phyloP scores from a whole-genome alignment of 2,797 vertebrate species.

The Sebastes hopkinsi region DNA sequence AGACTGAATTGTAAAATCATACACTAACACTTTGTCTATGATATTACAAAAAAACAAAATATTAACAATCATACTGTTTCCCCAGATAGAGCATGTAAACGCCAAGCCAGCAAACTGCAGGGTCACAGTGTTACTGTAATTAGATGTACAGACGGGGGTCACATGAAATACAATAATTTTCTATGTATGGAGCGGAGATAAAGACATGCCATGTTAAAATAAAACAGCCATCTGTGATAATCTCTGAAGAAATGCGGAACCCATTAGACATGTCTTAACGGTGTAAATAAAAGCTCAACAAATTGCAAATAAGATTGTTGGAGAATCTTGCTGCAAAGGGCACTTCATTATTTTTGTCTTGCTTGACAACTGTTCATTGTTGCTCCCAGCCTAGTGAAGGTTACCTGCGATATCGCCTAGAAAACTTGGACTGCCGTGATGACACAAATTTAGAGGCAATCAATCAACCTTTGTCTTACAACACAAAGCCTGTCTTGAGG shows the following conservation, averaged over 20 bases:
- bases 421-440: constrained; percentile 70
- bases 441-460: constrained; percentile 80
- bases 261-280: background rate
- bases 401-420: constrained; percentile 67
- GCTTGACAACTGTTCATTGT: constrained; percentile 76
- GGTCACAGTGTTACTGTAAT: background rate
- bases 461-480: constrained; percentile 83
- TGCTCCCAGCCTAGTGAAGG: constrained; percentile 69
- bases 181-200: background rate
- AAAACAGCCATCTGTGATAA: background rate
- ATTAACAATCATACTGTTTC: background rate
- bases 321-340: constrained; percentile 52
- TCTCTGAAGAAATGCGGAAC: constrained; percentile 19
- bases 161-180: background rate
- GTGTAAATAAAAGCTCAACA: constrained; percentile 37
- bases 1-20: background rate
- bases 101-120: background rate
- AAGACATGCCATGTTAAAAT: background rate
- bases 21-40: background rate
- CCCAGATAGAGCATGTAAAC: background rate
- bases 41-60: background rate
- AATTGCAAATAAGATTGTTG: constrained; percentile 53
- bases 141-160: background rate
- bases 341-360: constrained; percentile 75
- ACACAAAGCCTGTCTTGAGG: constrained; percentile 78